These are phyloP conservation scores for Catharus fuscescens DNA, from an alignment of 2,113 vertebrate genomes.

Conservation along the genomic window DNA sequence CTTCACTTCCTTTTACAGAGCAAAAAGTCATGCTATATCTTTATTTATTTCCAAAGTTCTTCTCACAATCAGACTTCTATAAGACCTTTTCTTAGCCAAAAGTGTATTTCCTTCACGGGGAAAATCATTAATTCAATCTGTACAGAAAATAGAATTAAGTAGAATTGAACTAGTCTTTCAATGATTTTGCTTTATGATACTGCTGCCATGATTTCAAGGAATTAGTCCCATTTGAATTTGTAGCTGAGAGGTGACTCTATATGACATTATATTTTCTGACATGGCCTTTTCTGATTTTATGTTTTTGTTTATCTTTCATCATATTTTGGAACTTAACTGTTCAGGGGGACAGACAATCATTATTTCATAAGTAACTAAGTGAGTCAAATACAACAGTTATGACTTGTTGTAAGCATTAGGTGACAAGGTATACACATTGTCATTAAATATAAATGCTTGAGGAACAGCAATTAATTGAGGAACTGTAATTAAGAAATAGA, in stretches of 20 bases:
- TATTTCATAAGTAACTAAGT: not conserved
- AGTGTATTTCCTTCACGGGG: not conserved
- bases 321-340: not conserved
- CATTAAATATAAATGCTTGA: not conserved
- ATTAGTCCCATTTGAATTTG: not conserved
- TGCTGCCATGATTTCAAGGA: not conserved
- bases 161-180: not conserved
- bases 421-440: not conserved
- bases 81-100: not conserved
- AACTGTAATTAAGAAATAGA: not conserved
- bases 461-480: not conserved
- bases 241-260: not conserved
- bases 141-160: not conserved
- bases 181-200: not conserved
- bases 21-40: not conserved
- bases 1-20: not conserved
- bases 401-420: not conserved
- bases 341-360: not conserved
- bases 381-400: not conserved
- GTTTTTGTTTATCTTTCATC: not conserved
- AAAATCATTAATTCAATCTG: accelerated
- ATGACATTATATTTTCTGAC: not conserved
- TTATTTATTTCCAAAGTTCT: not conserved
- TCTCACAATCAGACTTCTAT: not conserved
- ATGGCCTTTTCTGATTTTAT: not conserved